Percentiles rank a stretch among this genome's conserved stretches.
Evolutionary conservation across 2,113 vertebrate genomes (phyloP).

Genomic region (Hemicordylus capensis): DNA sequence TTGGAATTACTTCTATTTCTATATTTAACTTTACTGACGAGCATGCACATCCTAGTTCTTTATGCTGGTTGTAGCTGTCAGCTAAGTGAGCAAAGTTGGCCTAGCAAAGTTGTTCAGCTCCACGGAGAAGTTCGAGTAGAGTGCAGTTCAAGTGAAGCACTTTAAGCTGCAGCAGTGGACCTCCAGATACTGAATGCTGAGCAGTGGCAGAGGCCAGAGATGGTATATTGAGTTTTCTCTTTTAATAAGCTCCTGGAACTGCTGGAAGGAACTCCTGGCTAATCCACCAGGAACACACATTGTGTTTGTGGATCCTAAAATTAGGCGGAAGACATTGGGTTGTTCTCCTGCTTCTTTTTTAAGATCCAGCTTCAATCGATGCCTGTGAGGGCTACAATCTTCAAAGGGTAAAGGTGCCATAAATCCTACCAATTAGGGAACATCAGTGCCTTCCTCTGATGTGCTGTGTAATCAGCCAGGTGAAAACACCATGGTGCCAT

Average conservation of each 20-base stretch:
- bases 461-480: constrained; percentile 46
- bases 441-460: constrained; percentile 37
- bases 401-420: constrained; percentile 35
- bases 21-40: no score
- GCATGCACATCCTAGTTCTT: no score
- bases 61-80: neutral
- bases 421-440: constrained; percentile 54
- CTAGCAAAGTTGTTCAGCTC: neutral
- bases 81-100: neutral
- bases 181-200: neutral
- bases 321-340: constrained; percentile 5
- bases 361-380: constrained; percentile 34
- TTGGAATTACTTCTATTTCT: neutral
- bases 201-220: neutral
- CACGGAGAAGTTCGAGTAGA: neutral
- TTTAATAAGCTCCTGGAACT: constrained; percentile 23
- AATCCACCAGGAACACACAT: constrained; percentile 11
- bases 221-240: constrained; percentile 2
- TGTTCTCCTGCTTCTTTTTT: constrained; percentile 31
- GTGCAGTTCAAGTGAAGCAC: no score
- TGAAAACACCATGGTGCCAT: constrained; percentile 48
- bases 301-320: constrained; percentile 7
- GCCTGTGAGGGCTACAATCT: constrained; percentile 32
- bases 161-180: neutral
- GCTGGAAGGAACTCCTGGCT: constrained; percentile 8